Base-by-base conservation (phyloP, 1,140 invertebrate genomes). In the Lysiphlebus fabarum region DNA sequence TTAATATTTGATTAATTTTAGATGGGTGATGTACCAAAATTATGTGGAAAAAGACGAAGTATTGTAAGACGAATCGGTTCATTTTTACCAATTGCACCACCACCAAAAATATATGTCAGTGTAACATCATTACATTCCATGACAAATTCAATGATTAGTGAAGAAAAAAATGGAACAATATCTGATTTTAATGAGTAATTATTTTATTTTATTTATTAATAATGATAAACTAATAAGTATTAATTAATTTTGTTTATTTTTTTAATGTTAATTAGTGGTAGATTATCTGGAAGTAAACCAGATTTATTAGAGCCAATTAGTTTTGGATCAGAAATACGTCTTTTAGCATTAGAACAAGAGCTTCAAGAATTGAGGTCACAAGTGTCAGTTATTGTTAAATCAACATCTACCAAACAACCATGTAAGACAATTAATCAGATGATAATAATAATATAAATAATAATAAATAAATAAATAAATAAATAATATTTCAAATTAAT, bases 141-240 rank as follows among this genome's bases (percentile, higher is more conserved):
- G 78, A 76, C 75, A 38, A 77, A 66, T 68, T 80, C 78, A n/a
- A 79, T 80, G 77, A 77, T 79, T 33, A 76, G 76, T 44, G 72
- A 77, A 41, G 75, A 78, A 63, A 70, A 62, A 2, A 73, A 61
- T 57, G 63, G 57, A 36, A 71, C 75, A 56, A 58, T 63, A 50
- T 41, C 41, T 17, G 62, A 69, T 59, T 60, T 62, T 8, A 76
- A 76, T 67, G 72, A 70, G 56, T 68, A 68, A 43, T 68, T 62
- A 45, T n/a, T n/a, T n/a, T n/a, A n/a, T n/a, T n/a, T n/a, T n/a
- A n/a, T n/a, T n/a, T n/a, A n/a, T n/a, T n/a, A n/a, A n/a, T n/a
- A n/a, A n/a, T n/a, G n/a, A n/a, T n/a, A n/a, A n/a, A n/a, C n/a
- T 73, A 71, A 76, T 78, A 40, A 57, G 43, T 51, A 40, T 36